Evolutionary conservation across 2,113 vertebrate genomes (phyloP).

Genomic region (Ondatra zibethicus): DNA sequence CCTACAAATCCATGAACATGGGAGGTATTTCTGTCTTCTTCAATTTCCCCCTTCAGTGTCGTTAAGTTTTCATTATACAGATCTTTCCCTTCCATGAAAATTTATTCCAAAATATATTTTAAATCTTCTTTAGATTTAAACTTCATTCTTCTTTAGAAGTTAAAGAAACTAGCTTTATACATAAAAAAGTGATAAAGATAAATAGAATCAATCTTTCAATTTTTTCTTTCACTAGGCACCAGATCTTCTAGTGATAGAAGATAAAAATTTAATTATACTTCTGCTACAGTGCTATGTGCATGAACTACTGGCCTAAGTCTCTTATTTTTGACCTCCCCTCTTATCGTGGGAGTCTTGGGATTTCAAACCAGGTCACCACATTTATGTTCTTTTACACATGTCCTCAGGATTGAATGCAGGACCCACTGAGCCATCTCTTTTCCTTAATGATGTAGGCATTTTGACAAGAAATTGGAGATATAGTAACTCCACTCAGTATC

Average conservation of each 20-base stretch:
- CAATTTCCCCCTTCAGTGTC: neutral
- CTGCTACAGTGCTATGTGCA: neutral
- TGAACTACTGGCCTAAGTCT: too few species aligned
- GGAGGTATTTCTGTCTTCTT: neutral
- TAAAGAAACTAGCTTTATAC: neutral
- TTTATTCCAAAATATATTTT: neutral
- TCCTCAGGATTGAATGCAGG: neutral
- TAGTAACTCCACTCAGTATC: neutral
- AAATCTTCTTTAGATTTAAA: too few species aligned
- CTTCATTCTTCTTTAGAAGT: neutral
- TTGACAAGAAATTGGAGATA: constrained; percentile 66
- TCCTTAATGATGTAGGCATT: neutral
- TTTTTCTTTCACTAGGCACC: neutral
- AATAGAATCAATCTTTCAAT: neutral
- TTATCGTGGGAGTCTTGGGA: neutral
- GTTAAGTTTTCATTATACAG: neutral
- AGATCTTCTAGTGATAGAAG: neutral
- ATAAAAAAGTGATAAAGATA: neutral
- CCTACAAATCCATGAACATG: neutral
- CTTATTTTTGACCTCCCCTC: too few species aligned
- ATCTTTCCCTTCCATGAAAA: neutral
- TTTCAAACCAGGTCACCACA: too few species aligned
- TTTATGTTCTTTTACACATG: neutral
- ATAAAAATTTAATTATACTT: too few species aligned
- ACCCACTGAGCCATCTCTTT: neutral